Evolutionary conservation across 2,113 vertebrate genomes (phyloP), one percentile per base, ranked within the genome.

Genomic region (Corythornis vintsioides): DNA sequence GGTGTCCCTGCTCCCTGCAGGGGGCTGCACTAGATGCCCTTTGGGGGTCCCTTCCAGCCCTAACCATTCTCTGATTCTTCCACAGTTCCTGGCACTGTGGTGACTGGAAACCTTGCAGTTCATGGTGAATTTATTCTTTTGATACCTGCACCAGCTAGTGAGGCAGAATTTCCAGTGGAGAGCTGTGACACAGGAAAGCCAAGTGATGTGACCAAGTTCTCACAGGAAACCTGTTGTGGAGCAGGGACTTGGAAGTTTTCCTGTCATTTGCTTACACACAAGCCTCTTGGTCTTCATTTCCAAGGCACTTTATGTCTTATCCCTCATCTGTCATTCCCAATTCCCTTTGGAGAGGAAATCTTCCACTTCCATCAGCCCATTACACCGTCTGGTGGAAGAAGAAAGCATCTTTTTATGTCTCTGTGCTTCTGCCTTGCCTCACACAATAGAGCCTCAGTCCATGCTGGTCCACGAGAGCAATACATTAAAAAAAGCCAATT

Each of bases 401-500:
- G 72, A 95, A 96, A 83, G 83, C 73, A 83, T 94, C 83, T 83
- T 91, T 94, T 95, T 78, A 83, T 95, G 85, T 84, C 83, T 55
- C 92, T 74, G 42, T 85, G 83, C 69, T 86, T 86, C 85, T 94
- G 69, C 86, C 48, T 48, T 3, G 0, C 88, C 84, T 91, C 3
- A 1, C 60, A 96, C 92, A 94, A 94, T 89, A 63, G 69, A 80
- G 56, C 43, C 86, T 96, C 38, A 95, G 93, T 94, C 77, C 6
- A 1, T 78, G 48, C 83, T 83, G 88, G 69, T 94, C 73, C 86
- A 94, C 0, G 1, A 83, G n/a, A 94, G 93, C 50, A 93, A 92
- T 93, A 94, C 77, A 95, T 96, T 95, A 1, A 89, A 94, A 94
- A 94, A 95, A 96, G 72, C 72, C 76, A 92, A 90, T 95, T 96